These are phyloP conservation scores for Aphidius ervi DNA, from an alignment of 1,140 invertebrate species.

Conservation along the genomic window DNA sequence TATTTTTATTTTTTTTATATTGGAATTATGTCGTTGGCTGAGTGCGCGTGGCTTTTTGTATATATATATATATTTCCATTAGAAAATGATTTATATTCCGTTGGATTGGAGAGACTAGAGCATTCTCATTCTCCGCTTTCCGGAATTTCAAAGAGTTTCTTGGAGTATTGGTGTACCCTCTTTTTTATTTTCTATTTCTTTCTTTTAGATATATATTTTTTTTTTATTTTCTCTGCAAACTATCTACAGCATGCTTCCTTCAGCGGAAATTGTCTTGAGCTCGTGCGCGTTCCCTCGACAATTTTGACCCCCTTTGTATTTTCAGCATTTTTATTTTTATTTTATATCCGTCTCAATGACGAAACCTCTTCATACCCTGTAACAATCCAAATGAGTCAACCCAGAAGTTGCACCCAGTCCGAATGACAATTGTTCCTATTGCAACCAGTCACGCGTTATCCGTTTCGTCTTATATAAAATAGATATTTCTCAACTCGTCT, in stretches of 20 bases:
- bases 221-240: not conserved
- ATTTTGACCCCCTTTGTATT: not conserved
- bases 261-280: slow-evolving; percentile 6
- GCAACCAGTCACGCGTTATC: slow-evolving; percentile 8
- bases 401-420: not conserved
- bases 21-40: no score
- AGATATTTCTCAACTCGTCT: not conserved
- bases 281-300: slow-evolving; percentile 1
- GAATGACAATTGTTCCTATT: slow-evolving; percentile 14
- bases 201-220: slow-evolving; percentile 6
- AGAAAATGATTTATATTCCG: no score
- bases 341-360: not conserved
- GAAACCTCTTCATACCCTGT: not conserved
- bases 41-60: no score
- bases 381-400: no score
- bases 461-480: no score
- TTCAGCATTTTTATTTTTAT: not conserved
- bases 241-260: not conserved
- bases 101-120: no score
- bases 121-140: no score
- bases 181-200: not conserved
- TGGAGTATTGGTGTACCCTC: not conserved
- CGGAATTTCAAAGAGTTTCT: not conserved
- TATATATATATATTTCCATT: no score
- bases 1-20: no score